Conservation (phyloP, 2,888 invertebrate species). For the Parelbella ahira region DNA sequence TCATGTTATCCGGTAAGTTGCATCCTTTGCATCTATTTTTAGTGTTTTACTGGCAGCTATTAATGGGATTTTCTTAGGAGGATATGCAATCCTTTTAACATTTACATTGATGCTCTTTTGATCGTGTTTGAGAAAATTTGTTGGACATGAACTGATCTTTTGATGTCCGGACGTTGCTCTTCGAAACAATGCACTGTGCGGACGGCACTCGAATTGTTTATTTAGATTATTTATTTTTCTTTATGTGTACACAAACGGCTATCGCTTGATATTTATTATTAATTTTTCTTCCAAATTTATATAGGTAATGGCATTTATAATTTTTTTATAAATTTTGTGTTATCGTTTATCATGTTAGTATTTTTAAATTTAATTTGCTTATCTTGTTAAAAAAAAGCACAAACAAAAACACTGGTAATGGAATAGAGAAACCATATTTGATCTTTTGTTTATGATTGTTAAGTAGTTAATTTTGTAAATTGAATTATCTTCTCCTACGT, state of each 20-base stretch:
- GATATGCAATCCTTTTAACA: conserved; percentile 40
- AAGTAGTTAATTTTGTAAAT: too few species aligned
- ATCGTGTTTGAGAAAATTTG: conserved; percentile 30
- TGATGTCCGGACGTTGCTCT: conserved; percentile 18
- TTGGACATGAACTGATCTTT: conserved; percentile 15
- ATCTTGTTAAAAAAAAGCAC: too few species aligned
- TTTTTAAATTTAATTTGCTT: too few species aligned
- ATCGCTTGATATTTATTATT: background rate
- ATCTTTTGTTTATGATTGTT: too few species aligned
- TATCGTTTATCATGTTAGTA: too few species aligned
- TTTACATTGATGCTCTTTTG: conserved; percentile 37
- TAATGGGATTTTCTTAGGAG: conserved; percentile 55
- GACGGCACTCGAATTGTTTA: conserved; percentile 14
- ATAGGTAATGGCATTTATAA: too few species aligned
- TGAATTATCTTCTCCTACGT: too few species aligned
- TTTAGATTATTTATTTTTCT: conserved; percentile 18
- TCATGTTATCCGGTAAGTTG: conserved; percentile 69
- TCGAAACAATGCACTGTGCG: conserved; percentile 14
- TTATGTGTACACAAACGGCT: background rate
- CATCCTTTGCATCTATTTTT: conserved; percentile 45
- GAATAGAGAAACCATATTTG: too few species aligned
- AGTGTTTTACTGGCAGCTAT: conserved; percentile 40
- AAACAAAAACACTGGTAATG: too few species aligned
- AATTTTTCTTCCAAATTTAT: background rate
- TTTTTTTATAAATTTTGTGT: too few species aligned